Evolutionary conservation across 2,797 vertebrate genomes (phyloP).

Genomic region (Sciurus vulgaris): DNA sequence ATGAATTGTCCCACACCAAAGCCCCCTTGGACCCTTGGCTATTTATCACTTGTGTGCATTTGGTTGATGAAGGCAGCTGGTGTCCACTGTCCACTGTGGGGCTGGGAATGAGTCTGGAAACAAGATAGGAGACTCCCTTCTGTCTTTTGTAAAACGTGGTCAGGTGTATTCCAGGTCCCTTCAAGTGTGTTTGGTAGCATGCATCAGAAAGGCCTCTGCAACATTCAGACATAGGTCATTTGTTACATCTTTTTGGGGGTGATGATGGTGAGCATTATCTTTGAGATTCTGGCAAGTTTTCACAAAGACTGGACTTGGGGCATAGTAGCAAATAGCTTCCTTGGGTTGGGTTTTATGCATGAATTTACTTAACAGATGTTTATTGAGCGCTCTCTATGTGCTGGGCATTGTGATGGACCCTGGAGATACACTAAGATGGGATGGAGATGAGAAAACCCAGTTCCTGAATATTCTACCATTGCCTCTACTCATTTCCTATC

Average conservation of each 20-base stretch:
- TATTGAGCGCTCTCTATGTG: background rate
- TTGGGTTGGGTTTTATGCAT: background rate
- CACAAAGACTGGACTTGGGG: background rate
- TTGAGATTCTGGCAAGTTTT: slow-evolving; percentile 21
- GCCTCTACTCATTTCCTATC: background rate
- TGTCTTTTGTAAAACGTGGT: background rate
- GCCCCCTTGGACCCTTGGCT: background rate
- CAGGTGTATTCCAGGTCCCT: background rate
- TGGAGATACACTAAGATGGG: background rate
- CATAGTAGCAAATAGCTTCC: background rate
- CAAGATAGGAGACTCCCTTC: background rate
- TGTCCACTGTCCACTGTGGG: background rate
- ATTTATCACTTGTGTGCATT: background rate
- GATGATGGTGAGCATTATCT: background rate
- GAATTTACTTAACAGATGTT: slow-evolving; percentile 37
- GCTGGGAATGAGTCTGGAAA: background rate
- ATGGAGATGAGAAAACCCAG: background rate
- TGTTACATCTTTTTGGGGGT: background rate
- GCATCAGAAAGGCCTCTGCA: background rate
- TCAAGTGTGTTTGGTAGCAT: background rate
- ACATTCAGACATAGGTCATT: background rate
- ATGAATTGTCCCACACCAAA: background rate
- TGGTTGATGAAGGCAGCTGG: background rate
- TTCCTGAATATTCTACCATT: background rate
- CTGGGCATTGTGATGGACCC: background rate